Conservation (phyloP, 1,140 invertebrate species). For the Macrobrachium nipponense region DNA sequence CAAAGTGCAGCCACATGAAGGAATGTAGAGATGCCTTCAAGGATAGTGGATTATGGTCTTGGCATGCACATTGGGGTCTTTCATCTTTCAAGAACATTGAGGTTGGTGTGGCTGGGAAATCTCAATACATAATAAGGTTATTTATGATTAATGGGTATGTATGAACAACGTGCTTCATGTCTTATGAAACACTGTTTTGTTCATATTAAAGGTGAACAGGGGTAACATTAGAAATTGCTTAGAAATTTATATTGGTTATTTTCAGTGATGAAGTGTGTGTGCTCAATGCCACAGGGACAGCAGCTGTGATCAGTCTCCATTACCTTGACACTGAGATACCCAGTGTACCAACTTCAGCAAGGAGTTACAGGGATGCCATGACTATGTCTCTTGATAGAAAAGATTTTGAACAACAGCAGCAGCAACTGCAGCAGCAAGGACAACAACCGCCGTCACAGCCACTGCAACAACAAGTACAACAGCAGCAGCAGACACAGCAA, state of each 20-base stretch:
- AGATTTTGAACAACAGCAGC: slow-evolving; percentile 52
- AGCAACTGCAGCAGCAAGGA: slow-evolving; percentile 27
- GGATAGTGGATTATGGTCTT: too few species aligned
- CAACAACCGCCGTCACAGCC: background rate
- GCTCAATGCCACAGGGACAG: slow-evolving; percentile 92
- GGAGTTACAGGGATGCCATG: slow-evolving; percentile 41
- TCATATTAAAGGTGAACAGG: too few species aligned
- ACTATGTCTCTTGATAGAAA: slow-evolving; percentile 72
- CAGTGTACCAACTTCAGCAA: slow-evolving; percentile 15
- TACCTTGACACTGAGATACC: slow-evolving; percentile 58
- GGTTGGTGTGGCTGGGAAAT: too few species aligned
- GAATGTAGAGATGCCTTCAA: too few species aligned
- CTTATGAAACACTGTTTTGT: too few species aligned
- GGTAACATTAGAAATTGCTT: too few species aligned
- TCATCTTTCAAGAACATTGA: too few species aligned
- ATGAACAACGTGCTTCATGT: too few species aligned
- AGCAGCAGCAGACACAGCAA: background rate
- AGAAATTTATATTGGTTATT: background rate
- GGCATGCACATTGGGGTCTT: too few species aligned
- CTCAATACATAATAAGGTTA: too few species aligned
- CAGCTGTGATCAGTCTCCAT: slow-evolving; percentile 79
- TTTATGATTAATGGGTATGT: too few species aligned
- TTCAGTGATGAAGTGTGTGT: slow-evolving; percentile 93
- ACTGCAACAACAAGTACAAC: background rate
- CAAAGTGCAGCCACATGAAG: too few species aligned